Evolutionary conservation across 2,113 vertebrate species (phyloP).

Genomic region (Pygoscelis antarcticus): DNA sequence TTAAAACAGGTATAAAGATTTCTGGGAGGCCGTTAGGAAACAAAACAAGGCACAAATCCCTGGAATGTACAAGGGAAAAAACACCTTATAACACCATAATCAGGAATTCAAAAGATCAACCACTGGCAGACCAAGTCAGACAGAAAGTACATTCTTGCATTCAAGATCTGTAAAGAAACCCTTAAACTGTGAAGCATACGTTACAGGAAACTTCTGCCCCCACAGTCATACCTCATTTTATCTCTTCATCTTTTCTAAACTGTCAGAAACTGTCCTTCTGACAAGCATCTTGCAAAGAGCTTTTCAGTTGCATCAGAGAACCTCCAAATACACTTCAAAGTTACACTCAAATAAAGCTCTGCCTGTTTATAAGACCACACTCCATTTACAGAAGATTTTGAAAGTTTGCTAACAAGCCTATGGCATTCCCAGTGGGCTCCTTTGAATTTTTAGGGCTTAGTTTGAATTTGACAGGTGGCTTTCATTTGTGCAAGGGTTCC

Average conservation of each 20-base stretch:
- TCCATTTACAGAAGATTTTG: neutral
- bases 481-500: neutral
- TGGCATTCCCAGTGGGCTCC: neutral
- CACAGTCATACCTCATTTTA: neutral
- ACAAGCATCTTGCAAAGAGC: neutral
- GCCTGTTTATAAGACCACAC: neutral
- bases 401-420: neutral
- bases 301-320: neutral
- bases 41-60: neutral
- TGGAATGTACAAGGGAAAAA: neutral
- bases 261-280: neutral
- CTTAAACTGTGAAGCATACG: neutral
- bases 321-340: neutral
- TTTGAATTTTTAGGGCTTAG: neutral
- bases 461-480: neutral
- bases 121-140: neutral
- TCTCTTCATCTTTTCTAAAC: neutral
- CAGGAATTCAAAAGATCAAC: neutral
- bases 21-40: neutral
- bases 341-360: neutral
- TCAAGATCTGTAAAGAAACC: neutral
- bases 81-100: neutral
- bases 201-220: constrained; percentile 42
- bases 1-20: neutral
- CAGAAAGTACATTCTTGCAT: neutral